Base-by-base conservation (phyloP, 1,140 invertebrate genomes). In the Orius insidiosus region DNA sequence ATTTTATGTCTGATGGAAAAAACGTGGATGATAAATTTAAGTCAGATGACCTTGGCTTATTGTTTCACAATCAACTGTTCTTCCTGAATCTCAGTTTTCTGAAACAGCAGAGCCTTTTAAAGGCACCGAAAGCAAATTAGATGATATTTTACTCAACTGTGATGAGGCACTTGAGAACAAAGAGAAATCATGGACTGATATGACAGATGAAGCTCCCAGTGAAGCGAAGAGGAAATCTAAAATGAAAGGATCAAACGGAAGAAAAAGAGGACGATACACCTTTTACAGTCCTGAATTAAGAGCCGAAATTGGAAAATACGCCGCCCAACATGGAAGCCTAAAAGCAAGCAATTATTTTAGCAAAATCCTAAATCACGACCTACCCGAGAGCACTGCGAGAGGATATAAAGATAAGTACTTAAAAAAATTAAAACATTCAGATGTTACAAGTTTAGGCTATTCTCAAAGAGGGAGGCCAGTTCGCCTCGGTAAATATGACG, bases 221-320 rank as follows among this genome's bases (percentile, higher is more conserved):
- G 7, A 11, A 37, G 13, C 40, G 14, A 15, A 24, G 18, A 8
- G 39, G 38, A 47, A 11, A 49, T 49, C 16, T n/a, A n/a, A n/a
- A 48, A 52, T 24, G 30, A 48, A 31, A 48, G 10, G 3, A 38
- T 15, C 16, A 44, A 56, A 51, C 8, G 11, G 47, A 33, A 48
- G 53, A 42, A 55, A 58, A 30, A 38, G 61, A 42, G 59, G 59
- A 8, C 54, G 51, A 14, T 64, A 63, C 51, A 55, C 57, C 8
- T 55, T 55, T 5, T 64, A 62, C 40, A 62, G 60, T 50, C 61
- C 61, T 19, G 60, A 63, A 54, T 44, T 64, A 32, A 53, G 62
- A 19, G 60, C 59, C 13, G 60, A 61, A 52, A 61, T 64, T 32
- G 62, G 60, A 16, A 57, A 57, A 41, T 64, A 59, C 53, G 62